A percentile compares a stretch with the other conserved stretches of the same genome.
Conservation (phyloP, 1,140 invertebrate genomes). For the Listronotus oregonensis region DNA sequence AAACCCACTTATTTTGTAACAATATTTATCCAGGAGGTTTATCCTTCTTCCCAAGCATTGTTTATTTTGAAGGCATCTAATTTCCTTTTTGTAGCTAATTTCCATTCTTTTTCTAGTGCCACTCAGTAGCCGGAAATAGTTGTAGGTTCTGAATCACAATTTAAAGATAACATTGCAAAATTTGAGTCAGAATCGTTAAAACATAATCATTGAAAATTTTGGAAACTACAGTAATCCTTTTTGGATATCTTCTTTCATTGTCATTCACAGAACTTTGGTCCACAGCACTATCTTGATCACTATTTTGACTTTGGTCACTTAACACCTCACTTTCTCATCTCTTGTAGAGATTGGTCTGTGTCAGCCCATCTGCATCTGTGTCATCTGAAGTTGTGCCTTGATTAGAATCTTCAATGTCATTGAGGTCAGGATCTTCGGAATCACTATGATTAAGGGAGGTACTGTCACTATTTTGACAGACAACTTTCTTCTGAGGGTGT, state of each 20-base stretch:
- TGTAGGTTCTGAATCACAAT: slow-evolving; percentile 19
- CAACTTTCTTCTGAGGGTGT: too few relatives aligned
- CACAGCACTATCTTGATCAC: not conserved
- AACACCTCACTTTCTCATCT: too few relatives aligned
- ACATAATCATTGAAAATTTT: too few relatives aligned
- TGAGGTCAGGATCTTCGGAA: too few relatives aligned
- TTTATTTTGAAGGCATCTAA: slow-evolving; percentile 49
- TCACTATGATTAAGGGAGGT: too few relatives aligned
- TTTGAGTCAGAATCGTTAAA: slow-evolving; percentile 3
- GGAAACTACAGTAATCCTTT: too few relatives aligned
- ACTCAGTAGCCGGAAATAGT: slow-evolving; percentile 33
- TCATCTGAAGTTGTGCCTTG: too few relatives aligned
- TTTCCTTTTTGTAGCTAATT: slow-evolving; percentile 43
- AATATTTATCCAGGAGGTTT: slow-evolving; percentile 39
- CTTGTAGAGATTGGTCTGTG: too few relatives aligned
- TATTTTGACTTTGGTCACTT: not conserved
- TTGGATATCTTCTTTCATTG: slow-evolving; percentile 1
- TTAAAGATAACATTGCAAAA: slow-evolving; percentile 25
- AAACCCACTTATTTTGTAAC: slow-evolving; percentile 57
- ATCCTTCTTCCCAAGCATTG: slow-evolving; percentile 52
- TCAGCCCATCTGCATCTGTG: too few relatives aligned
- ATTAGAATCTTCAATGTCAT: too few relatives aligned
- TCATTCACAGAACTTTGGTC: slow-evolving; percentile 10
- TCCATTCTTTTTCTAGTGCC: slow-evolving; percentile 32
- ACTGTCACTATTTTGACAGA: too few relatives aligned